These are phyloP conservation scores for Periophthalmus magnuspinnatus DNA, from an alignment of 2,797 vertebrate genomes.

Conservation along the genomic window DNA sequence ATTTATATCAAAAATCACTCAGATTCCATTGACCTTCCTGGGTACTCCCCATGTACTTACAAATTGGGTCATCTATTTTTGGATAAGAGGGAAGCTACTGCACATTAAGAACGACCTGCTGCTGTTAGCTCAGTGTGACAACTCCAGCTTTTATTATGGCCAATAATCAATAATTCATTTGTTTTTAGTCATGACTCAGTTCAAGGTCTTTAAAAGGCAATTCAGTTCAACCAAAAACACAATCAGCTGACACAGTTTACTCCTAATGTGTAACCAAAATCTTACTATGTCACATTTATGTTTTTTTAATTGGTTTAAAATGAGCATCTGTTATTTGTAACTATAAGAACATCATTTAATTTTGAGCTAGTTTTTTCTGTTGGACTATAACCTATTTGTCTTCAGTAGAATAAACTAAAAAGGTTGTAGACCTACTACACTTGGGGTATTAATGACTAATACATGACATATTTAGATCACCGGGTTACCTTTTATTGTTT, in stretches of 20 bases:
- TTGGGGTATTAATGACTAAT: too few species aligned
- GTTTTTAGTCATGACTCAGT: background rate
- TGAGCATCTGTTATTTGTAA: too few species aligned
- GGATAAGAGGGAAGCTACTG: conserved; percentile 24
- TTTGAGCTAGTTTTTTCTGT: too few species aligned
- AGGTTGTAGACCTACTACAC: too few species aligned
- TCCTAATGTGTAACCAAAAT: background rate
- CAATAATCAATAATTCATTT: conserved; percentile 7
- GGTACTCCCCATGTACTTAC: conserved; percentile 36
- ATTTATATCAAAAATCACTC: conserved; percentile 33
- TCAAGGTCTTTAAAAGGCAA: background rate
- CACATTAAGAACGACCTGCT: conserved; percentile 45
- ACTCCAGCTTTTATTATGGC: background rate
- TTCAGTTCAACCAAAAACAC: background rate
- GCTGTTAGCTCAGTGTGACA: conserved; percentile 27
- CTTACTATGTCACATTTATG: background rate
- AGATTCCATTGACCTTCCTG: conserved; percentile 41
- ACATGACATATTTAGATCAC: too few species aligned
- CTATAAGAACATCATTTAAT: too few species aligned
- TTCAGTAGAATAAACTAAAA: too few species aligned
- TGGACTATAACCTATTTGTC: too few species aligned
- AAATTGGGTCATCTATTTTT: conserved; percentile 65
- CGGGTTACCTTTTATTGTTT: too few species aligned
- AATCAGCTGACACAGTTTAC: background rate
- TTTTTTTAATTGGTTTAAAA: background rate